Percentiles rank a stretch among this genome's conserved stretches.
These are phyloP conservation scores for Asarcornis scutulata DNA, from an alignment of 2,113 vertebrate species.

Conservation along the genomic window DNA sequence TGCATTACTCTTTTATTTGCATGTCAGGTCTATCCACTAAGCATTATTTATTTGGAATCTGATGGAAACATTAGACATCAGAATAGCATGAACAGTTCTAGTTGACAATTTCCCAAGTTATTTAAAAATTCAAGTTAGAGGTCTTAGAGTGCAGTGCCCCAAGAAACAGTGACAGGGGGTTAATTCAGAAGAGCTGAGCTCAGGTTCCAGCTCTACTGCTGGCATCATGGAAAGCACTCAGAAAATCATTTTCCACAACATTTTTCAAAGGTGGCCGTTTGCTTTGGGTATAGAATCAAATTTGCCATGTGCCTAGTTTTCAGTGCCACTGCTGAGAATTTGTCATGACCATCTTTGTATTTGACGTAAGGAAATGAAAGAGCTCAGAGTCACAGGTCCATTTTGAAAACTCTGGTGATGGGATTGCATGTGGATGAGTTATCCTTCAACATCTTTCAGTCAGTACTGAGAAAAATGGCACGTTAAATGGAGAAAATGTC, in stretches of 20 bases:
- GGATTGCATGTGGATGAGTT: background rate
- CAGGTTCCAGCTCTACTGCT: background rate
- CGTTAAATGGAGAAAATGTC: background rate
- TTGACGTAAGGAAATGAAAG: background rate
- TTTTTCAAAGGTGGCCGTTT: background rate
- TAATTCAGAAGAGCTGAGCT: background rate
- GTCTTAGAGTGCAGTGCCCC: background rate
- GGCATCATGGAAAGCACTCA: background rate
- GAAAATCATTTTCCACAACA: background rate
- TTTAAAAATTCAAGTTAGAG: background rate
- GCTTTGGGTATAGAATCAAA: background rate
- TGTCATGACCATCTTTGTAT: background rate
- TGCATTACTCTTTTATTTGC: background rate
- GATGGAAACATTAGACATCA: background rate
- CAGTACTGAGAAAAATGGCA: background rate
- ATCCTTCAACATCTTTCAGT: background rate
- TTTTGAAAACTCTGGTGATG: background rate
- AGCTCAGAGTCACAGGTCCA: background rate
- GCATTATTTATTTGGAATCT: background rate
- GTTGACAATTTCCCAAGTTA: background rate
- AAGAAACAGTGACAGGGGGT: background rate
- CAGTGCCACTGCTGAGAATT: background rate
- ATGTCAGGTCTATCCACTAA: background rate
- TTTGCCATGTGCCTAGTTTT: background rate
- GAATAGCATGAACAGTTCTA: background rate